Conservation (phyloP, 2,113 vertebrate species). For the Barnardius zonarius region DNA sequence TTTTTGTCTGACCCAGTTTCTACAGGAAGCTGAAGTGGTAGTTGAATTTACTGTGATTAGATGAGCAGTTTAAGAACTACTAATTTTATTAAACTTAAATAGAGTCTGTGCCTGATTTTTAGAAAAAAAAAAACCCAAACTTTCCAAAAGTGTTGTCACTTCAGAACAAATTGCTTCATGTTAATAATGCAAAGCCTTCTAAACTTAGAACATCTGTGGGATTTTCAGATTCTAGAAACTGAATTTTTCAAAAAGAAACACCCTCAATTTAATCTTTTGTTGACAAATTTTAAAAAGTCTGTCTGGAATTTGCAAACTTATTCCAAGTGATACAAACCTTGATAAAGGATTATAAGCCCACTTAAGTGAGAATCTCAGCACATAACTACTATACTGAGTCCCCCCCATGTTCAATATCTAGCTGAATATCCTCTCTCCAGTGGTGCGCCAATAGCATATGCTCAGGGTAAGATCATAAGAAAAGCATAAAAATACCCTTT, state of each 20-base stretch:
- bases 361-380: background rate
- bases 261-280: background rate
- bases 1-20: background rate
- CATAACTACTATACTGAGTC: background rate
- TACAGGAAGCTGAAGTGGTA: background rate
- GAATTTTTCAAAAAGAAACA: background rate
- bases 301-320: background rate
- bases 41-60: background rate
- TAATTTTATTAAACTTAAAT: background rate
- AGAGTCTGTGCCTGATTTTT: background rate
- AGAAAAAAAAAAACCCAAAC: background rate
- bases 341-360: background rate
- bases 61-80: background rate
- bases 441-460: background rate
- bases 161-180: background rate
- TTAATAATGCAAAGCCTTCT: background rate
- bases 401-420: background rate
- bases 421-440: background rate
- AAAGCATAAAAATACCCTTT: background rate
- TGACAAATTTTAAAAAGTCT: background rate
- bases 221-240: background rate
- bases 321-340: background rate
- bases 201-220: background rate
- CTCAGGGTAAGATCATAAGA: background rate
- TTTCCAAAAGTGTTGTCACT: background rate